Evolutionary conservation across 1,140 invertebrate species (phyloP).

Genomic region (Agrypnia vestita): DNA sequence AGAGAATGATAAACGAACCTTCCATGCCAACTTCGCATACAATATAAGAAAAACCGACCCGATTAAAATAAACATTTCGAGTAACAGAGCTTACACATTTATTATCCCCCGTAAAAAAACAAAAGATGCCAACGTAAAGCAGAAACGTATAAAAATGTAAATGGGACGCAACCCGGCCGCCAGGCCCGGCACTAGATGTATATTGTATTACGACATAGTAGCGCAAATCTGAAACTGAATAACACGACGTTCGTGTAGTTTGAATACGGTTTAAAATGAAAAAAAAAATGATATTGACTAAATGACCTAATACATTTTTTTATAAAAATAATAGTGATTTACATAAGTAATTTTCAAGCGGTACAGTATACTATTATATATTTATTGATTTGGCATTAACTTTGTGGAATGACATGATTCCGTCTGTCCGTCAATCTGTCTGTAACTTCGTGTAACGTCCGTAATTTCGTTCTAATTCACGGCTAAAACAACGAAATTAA

Average conservation of each 20-base stretch:
- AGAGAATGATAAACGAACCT: neutral
- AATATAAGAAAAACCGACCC: slow-evolving; percentile 18
- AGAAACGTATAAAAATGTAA: slow-evolving; percentile 54
- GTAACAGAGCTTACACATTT: slow-evolving; percentile 54
- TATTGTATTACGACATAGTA: neutral
- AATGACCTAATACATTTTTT: too few species aligned
- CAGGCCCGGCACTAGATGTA: neutral
- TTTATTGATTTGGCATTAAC: too few species aligned
- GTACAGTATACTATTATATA: too few species aligned
- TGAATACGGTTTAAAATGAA: neutral
- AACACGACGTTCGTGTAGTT: neutral
- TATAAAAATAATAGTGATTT: too few species aligned
- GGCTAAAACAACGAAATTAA: too few species aligned
- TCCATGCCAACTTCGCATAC: neutral
- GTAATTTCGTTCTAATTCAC: too few species aligned
- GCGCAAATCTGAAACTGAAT: neutral
- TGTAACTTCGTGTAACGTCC: too few species aligned
- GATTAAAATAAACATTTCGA: slow-evolving; percentile 51
- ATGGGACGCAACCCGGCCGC: slow-evolving; percentile 35
- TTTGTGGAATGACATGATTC: too few species aligned
- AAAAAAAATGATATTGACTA: too few species aligned
- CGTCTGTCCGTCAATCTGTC: too few species aligned
- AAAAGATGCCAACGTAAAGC: slow-evolving; percentile 40
- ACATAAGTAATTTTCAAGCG: too few species aligned
- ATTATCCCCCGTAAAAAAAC: slow-evolving; percentile 49